Conservation (phyloP, 2,888 invertebrate genomes). For the Agrotis exclamationis region DNA sequence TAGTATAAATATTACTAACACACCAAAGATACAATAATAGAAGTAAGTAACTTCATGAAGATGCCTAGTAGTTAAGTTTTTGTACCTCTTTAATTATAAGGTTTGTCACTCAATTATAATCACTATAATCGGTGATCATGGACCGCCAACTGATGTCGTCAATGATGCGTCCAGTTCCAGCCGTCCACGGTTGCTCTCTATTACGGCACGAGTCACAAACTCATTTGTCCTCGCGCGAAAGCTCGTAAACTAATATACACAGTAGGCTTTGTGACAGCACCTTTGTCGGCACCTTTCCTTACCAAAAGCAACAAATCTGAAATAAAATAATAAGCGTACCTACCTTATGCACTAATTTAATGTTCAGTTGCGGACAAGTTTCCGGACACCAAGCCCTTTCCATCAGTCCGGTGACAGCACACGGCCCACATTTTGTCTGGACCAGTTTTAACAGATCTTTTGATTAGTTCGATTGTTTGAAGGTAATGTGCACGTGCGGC, state of each 20-base stretch:
- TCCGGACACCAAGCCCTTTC: background rate
- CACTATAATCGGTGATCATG: constrained; percentile 8
- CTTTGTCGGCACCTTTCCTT: no score
- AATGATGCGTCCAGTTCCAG: no score
- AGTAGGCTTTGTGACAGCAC: no score
- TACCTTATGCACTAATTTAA: background rate
- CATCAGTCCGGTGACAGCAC: background rate
- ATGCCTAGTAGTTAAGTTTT: constrained; percentile 35
- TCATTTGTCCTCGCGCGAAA: background rate
- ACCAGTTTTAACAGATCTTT: background rate
- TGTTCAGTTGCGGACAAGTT: background rate
- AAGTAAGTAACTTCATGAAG: constrained; percentile 17
- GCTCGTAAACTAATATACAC: background rate
- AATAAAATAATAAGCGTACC: background rate
- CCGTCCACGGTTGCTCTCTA: background rate
- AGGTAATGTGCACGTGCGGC: background rate
- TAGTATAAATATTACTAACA: constrained; percentile 21
- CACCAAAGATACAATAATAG: constrained; percentile 58
- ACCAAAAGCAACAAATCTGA: no score
- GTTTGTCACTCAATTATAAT: constrained; percentile 26
- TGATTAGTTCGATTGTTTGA: background rate
- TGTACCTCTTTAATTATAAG: constrained; percentile 27
- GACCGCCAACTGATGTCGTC: background rate
- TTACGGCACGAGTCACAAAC: background rate
- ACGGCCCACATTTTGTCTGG: background rate